phyloP scores from a whole-genome alignment of 2,888 invertebrate genomes.

The Cerastoderma edule region DNA sequence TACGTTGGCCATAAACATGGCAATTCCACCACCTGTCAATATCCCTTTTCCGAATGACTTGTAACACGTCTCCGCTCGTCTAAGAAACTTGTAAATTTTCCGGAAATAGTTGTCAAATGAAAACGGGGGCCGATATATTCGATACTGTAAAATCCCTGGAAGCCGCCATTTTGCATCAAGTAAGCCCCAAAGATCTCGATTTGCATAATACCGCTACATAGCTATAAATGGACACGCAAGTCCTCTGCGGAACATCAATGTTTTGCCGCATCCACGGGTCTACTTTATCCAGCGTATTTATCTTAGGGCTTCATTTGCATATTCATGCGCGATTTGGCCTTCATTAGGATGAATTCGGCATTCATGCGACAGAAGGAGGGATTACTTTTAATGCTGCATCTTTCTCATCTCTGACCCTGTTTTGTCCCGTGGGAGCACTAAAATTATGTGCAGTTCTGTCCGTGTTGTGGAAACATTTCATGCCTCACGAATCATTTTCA shows the following conservation, averaged over 20 bases:
- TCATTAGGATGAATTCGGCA: slow-evolving; percentile 47
- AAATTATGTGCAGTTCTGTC: slow-evolving; percentile 7
- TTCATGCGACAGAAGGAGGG: slow-evolving; percentile 60
- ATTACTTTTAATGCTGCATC: slow-evolving; percentile 44
- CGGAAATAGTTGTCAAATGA: slow-evolving; percentile 18
- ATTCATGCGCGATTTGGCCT: slow-evolving; percentile 55
- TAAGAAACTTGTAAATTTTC: slow-evolving; percentile 13
- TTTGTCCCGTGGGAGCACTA: slow-evolving; percentile 26
- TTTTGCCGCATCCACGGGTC: slow-evolving; percentile 29
- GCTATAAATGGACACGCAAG: slow-evolving; percentile 11
- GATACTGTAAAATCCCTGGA: slow-evolving; percentile 11
- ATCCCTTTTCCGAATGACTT: too few relatives aligned
- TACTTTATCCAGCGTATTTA: slow-evolving; percentile 50
- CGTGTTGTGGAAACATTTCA: too few relatives aligned
- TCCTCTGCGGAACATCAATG: slow-evolving; percentile 23
- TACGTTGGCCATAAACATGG: too few relatives aligned
- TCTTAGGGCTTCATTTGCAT: slow-evolving; percentile 51
- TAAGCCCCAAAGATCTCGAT: slow-evolving; percentile 20
- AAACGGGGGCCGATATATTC: slow-evolving; percentile 9
- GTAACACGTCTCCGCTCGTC: too few relatives aligned
- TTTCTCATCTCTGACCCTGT: slow-evolving; percentile 49
- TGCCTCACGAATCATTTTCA: too few relatives aligned
- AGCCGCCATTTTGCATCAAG: slow-evolving; percentile 21
- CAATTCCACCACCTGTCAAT: too few relatives aligned
- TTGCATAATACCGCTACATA: slow-evolving; percentile 28